Evolutionary conservation across 2,888 invertebrate species (phyloP).

Genomic region (Noctua pronuba): DNA sequence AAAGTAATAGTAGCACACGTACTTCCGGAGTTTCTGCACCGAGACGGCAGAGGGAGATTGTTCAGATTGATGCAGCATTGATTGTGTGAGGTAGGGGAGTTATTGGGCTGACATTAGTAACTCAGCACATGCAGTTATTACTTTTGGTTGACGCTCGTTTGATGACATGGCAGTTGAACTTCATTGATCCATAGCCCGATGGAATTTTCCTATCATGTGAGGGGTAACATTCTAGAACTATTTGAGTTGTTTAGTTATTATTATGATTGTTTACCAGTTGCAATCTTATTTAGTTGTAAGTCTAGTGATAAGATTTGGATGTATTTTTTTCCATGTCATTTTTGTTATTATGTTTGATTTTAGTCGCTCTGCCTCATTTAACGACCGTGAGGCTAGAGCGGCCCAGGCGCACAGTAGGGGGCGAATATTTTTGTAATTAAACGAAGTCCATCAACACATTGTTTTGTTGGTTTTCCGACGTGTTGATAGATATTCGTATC

Average conservation of each 20-base stretch:
- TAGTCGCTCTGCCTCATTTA: constrained; percentile 29
- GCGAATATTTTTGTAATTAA: constrained; percentile 28
- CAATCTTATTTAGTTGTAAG: constrained; percentile 37
- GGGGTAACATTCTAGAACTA: not conserved
- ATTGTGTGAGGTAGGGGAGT: no score
- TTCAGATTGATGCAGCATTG: not conserved
- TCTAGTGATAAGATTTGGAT: constrained; percentile 44
- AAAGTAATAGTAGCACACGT: constrained; percentile 3
- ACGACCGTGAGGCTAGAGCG: constrained; percentile 36
- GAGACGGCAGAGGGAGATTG: not conserved
- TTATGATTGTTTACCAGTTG: constrained; percentile 23
- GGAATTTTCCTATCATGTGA: constrained; percentile 3
- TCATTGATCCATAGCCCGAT: constrained; percentile 13
- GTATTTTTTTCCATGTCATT: constrained; percentile 25
- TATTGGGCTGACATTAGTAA: constrained; percentile 6
- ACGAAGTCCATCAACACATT: constrained; percentile 13
- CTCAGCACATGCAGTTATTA: not conserved
- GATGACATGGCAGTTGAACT: constrained; percentile 1
- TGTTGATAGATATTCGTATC: constrained; percentile 18
- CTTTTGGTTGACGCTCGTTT: constrained; percentile 22
- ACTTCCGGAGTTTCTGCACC: constrained; percentile 6
- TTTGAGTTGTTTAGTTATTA: constrained; percentile 21
- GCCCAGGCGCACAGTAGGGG: constrained; percentile 20
- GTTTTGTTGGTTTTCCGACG: not conserved
- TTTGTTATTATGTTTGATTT: constrained; percentile 27